Conservation (phyloP, 2,113 vertebrate species). For the Asarcornis scutulata region DNA sequence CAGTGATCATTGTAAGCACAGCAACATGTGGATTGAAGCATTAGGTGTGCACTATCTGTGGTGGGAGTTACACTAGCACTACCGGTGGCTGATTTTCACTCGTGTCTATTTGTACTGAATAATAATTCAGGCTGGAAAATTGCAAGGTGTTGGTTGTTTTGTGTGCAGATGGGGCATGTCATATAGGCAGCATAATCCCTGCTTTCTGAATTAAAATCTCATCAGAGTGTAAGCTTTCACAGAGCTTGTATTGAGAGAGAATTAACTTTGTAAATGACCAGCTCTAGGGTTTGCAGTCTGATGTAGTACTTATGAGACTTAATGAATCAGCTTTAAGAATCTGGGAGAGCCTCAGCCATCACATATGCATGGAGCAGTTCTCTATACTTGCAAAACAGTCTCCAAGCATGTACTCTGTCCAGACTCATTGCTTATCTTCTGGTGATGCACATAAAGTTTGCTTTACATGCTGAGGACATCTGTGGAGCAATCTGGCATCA, state of each 20-base stretch:
- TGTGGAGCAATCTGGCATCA: not conserved
- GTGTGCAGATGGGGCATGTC: not conserved
- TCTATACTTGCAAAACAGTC: not conserved
- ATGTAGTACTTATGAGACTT: not conserved
- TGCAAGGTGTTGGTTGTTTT: not conserved
- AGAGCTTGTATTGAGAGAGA: not conserved
- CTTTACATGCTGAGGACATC: not conserved
- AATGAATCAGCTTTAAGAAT: not conserved
- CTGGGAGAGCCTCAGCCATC: not conserved
- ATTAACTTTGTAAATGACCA: not conserved
- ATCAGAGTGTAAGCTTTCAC: not conserved
- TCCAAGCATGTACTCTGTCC: not conserved
- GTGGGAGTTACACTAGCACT: not conserved
- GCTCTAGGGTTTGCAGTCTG: not conserved
- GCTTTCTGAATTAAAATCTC: slow-evolving; percentile 9
- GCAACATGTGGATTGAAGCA: not conserved
- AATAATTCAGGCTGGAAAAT: not conserved
- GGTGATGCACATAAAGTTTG: not conserved
- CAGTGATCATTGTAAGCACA: not conserved
- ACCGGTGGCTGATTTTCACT: not conserved
- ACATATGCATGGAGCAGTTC: rapidly evolving
- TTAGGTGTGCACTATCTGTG: not conserved
- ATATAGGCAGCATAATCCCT: not conserved
- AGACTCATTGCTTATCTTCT: not conserved
- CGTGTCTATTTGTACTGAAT: not conserved